A percentile compares a stretch with the other conserved stretches of the same genome.
phyloP scores from a whole-genome alignment of 2,888 invertebrate genomes.

The Sisyra terminalis region DNA sequence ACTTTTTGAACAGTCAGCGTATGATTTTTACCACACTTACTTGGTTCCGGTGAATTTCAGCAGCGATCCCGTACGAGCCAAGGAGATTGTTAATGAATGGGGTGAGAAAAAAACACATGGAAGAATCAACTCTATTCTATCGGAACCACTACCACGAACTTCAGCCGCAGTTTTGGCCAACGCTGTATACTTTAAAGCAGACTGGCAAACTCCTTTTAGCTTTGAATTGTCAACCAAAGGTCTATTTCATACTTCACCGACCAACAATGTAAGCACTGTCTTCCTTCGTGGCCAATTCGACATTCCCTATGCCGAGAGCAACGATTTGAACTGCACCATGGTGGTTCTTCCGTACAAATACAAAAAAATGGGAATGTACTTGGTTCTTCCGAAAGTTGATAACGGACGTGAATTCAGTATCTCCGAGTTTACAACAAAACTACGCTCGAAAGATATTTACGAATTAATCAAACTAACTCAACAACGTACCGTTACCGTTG shows the following conservation, averaged over 20 bases:
- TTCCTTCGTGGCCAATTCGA: conserved; percentile 22
- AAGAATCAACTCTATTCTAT: conserved; percentile 23
- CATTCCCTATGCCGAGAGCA: conserved; percentile 22
- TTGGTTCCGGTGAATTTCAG: conserved; percentile 18
- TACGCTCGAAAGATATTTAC: conserved; percentile 17
- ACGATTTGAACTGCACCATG: conserved; percentile 21
- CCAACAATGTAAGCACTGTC: conserved; percentile 15
- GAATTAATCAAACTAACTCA: conserved; percentile 16
- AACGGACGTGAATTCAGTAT: conserved; percentile 19
- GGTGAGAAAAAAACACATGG: conserved; percentile 21
- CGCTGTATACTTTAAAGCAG: conserved; percentile 28
- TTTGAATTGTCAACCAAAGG: conserved; percentile 20
- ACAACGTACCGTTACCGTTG: conserved; percentile 16
- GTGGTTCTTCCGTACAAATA: conserved; percentile 28
- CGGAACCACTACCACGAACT: conserved; percentile 18
- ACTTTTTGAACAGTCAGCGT: conserved; percentile 16
- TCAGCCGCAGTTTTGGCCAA: conserved; percentile 26
- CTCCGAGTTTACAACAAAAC: conserved; percentile 16
- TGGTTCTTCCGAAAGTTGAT: conserved; percentile 25
- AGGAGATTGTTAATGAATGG: conserved; percentile 21
- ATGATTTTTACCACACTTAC: conserved; percentile 18
- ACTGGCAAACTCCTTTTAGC: conserved; percentile 29
- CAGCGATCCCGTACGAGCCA: conserved; percentile 12
- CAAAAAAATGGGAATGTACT: conserved; percentile 26
- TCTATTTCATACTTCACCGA: conserved; percentile 17